Conservation (phyloP, 2,797 vertebrate species). For the Fistularia commersonii region DNA sequence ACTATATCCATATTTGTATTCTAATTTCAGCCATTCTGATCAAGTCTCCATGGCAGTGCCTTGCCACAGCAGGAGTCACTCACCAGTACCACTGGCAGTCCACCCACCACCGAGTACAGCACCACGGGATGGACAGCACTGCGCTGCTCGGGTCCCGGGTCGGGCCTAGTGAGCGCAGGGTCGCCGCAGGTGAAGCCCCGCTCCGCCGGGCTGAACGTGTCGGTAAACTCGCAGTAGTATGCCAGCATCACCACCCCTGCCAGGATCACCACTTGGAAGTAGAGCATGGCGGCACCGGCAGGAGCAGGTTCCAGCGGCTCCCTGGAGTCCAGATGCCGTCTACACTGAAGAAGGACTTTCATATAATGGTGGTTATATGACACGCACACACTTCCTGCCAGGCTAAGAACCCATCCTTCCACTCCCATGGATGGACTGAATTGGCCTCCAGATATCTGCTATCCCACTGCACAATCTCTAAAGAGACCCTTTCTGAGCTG, state of each 20-base stretch:
- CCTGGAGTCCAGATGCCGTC: neutral
- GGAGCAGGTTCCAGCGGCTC: too few species aligned
- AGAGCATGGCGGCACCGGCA: constrained; percentile 62
- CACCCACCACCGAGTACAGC: constrained; percentile 85
- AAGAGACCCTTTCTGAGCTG: too few species aligned
- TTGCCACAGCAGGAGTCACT: constrained; percentile 57
- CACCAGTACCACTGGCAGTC: constrained; percentile 86
- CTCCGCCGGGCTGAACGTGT: constrained; percentile 86
- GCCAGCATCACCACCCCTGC: constrained; percentile 88
- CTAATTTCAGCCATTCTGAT: too few species aligned
- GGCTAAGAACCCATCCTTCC: constrained; percentile 16
- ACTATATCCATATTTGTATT: too few species aligned
- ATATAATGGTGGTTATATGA: constrained; percentile 1
- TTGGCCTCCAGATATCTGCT: too few species aligned
- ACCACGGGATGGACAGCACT: constrained; percentile 84
- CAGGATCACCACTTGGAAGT: constrained; percentile 88
- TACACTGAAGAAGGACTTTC: neutral
- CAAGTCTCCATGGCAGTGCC: too few species aligned
- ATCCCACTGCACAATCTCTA: too few species aligned
- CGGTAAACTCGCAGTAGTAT: constrained; percentile 92
- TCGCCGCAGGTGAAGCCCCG: constrained; percentile 91
- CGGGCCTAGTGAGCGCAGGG: constrained; percentile 82
- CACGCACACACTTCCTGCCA: too few species aligned
- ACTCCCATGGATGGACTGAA: too few species aligned
- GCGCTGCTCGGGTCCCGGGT: constrained; percentile 86